Conservation (phyloP, 2,888 invertebrate genomes). For the Pardosa pseudoannulata region DNA sequence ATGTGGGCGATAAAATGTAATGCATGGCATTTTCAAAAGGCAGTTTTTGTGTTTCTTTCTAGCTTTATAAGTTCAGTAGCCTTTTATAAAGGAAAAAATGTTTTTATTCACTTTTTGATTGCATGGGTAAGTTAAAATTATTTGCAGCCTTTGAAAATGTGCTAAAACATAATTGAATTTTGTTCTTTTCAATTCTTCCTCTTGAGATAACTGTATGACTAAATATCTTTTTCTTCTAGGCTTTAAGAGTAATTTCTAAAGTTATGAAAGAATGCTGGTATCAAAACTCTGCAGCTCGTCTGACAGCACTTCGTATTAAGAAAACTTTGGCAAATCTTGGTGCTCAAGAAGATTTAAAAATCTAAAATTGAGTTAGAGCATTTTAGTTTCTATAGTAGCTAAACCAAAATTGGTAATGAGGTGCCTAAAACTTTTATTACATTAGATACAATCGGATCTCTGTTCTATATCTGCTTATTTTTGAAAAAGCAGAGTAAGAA, state of each 20-base stretch:
- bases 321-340: slow-evolving; percentile 83
- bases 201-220: too few relatives aligned
- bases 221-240: slow-evolving; percentile 79
- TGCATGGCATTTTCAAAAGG: too few relatives aligned
- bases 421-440: slow-evolving; percentile 37
- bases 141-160: too few relatives aligned
- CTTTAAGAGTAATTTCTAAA: slow-evolving; percentile 88
- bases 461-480: not conserved
- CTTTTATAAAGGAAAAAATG: too few relatives aligned
- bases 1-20: too few relatives aligned
- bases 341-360: slow-evolving; percentile 74
- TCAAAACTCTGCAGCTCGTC: slow-evolving; percentile 95
- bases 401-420: slow-evolving; percentile 14
- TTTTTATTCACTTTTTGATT: too few relatives aligned
- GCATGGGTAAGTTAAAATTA: too few relatives aligned
- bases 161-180: too few relatives aligned
- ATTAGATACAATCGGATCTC: slow-evolving; percentile 18
- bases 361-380: slow-evolving; percentile 52
- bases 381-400: slow-evolving; percentile 36
- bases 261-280: slow-evolving; percentile 99
- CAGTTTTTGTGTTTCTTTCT: too few relatives aligned
- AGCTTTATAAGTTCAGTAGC: too few relatives aligned
- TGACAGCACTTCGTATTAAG: slow-evolving; percentile 97
- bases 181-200: too few relatives aligned
- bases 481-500: not conserved